Percentiles rank a stretch among this genome's conserved stretches.
Conservation (phyloP, 2,888 invertebrate species). For the Argyra leucocephala region DNA sequence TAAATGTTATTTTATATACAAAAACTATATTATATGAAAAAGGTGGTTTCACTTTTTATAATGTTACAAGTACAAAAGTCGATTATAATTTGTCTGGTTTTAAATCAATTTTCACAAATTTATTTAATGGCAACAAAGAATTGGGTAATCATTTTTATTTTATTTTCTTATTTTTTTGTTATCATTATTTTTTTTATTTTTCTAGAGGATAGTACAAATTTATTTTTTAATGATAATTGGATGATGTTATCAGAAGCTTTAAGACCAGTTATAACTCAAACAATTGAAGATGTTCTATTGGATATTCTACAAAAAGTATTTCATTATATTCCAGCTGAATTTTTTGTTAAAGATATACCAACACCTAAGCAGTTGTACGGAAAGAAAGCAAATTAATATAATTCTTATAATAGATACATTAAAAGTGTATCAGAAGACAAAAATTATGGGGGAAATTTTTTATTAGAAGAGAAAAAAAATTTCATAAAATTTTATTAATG, state of each 20-base stretch:
- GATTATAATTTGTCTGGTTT: conserved; percentile 60
- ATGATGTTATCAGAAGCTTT: conserved; percentile 60
- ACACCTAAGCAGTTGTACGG: conserved; percentile 38
- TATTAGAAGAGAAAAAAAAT: no score
- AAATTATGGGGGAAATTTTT: no score
- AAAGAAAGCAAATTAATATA: conserved; percentile 20
- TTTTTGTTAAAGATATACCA: conserved; percentile 55
- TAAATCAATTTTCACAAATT: conserved; percentile 57
- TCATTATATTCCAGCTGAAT: conserved; percentile 60
- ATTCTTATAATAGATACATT: no score
- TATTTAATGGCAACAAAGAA: conserved; percentile 63
- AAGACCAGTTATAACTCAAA: conserved; percentile 58
- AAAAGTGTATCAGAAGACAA: no score
- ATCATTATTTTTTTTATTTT: conserved; percentile 1
- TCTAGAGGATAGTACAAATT: conserved; percentile 65
- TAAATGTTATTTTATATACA: conserved; percentile 57
- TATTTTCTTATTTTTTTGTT: neutral
- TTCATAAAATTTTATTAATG: no score
- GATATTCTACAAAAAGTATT: conserved; percentile 58
- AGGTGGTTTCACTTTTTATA: conserved; percentile 57
- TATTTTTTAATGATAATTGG: conserved; percentile 66
- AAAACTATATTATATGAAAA: conserved; percentile 56
- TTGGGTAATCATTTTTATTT: conserved; percentile 47
- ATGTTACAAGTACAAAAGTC: conserved; percentile 56
- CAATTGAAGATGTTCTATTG: conserved; percentile 60